These are phyloP conservation scores for Neodiprion pinetum DNA, from an alignment of 1,140 invertebrate genomes.

Conservation along the genomic window DNA sequence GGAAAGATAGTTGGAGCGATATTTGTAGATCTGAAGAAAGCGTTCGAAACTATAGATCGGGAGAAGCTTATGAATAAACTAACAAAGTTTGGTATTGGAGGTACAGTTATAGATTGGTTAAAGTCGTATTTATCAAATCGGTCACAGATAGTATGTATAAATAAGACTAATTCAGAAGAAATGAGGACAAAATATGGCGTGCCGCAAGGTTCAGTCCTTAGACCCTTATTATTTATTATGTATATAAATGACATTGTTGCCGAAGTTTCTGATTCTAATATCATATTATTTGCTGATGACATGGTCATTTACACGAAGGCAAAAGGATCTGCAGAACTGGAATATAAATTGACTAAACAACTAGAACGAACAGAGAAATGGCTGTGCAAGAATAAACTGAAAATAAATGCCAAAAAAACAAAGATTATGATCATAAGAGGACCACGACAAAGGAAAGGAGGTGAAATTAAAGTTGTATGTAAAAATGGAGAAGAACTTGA, in stretches of 20 bases:
- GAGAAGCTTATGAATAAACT: neutral
- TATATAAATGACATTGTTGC: too few species aligned
- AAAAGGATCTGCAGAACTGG: neutral
- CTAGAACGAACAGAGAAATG: neutral
- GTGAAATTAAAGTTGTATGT: neutral
- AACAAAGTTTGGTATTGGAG: neutral
- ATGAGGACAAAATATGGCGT: neutral
- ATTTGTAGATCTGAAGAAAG: slow-evolving; percentile 27
- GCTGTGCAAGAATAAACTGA: neutral
- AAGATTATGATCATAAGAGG: slow-evolving; percentile 1
- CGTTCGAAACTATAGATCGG: slow-evolving; percentile 33
- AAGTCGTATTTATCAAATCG: neutral
- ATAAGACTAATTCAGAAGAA: neutral
- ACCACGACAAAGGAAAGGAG: neutral
- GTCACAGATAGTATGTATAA: neutral
- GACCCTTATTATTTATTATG: neutral
- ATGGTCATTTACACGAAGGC: neutral
- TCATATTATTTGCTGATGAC: neutral
- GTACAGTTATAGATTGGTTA: neutral
- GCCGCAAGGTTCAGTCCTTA: neutral
- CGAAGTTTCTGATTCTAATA: neutral
- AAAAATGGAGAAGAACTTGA: neutral
- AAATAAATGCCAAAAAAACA: slow-evolving; percentile 1
- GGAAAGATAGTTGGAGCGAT: slow-evolving; percentile 22
- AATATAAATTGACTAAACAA: neutral